Base-by-base conservation (phyloP, 2,113 vertebrate species). In the Ctenomys sociabilis region DNA sequence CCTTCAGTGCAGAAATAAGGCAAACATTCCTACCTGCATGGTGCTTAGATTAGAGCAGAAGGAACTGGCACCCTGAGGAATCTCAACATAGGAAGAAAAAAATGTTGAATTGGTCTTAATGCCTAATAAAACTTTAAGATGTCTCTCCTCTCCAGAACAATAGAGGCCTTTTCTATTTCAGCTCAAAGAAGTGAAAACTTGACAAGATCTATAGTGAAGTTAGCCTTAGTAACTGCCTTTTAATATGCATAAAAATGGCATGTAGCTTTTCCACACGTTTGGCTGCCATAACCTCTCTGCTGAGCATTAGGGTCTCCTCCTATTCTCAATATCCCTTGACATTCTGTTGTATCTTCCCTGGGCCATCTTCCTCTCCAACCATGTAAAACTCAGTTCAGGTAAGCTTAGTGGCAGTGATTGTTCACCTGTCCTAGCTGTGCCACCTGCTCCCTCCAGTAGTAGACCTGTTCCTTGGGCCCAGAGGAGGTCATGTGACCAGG, bases 181-280 rank as follows among this genome's bases (percentile, higher is more conserved):
- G 81, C 17, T 49, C 63, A 59, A 90, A 92, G 24, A 95, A 93
- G 61, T 28, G n/a, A 90, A 93, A 92, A 89, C 14, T 30, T 83
- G 30, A 54, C 66, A 54, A 80, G 83, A 61, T 73, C 2, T 8
- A 24, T 52, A 75, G 32, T 49, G 52, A 68, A n/a, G 22, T 77
- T 91, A 93, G 66, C 83, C 66, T 93, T 63, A 92, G 43, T 17
- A 52, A 28, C 1, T 43, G 14, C 59, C 59, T 63, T 63, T 63
- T 19, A 45, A n/a, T 66, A 24, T 7, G 21, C 14, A 22, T 90
- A 32, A 26, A 24, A 73, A 81, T 52, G 37, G 35, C 37, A 37
- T 26, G 3, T 45, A 68, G 43, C 9, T 80, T 81, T 61, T 80
- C 85, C 80, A 90, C 24, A 43, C 59, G 87, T n/a, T 70, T 5